phyloP scores from a whole-genome alignment of 2,113 vertebrate genomes.

The Trematocara macrostoma region DNA sequence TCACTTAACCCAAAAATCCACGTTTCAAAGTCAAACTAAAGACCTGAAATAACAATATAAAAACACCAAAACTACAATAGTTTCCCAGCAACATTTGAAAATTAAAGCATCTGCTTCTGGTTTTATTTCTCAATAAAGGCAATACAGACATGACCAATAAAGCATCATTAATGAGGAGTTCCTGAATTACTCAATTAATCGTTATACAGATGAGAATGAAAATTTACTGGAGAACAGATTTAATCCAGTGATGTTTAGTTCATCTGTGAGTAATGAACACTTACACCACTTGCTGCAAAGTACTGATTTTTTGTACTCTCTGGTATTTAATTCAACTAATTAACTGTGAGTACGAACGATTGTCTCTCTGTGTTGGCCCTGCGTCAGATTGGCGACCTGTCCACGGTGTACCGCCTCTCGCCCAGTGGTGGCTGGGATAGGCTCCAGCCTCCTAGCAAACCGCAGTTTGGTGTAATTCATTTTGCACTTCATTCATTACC shows the following conservation, averaged over 20 bases:
- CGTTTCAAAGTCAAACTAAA: background rate
- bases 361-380: background rate
- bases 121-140: background rate
- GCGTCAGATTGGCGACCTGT: background rate
- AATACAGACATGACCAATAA: background rate
- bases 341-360: background rate
- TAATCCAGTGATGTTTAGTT: background rate
- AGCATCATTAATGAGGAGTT: background rate
- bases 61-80: background rate
- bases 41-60: background rate
- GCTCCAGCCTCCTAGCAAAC: background rate
- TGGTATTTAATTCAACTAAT: background rate
- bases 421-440: background rate
- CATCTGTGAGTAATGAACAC: background rate
- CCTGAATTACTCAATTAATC: background rate
- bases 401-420: background rate
- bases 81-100: background rate
- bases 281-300: background rate
- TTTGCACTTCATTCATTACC: background rate
- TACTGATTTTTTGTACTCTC: background rate
- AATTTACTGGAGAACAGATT: background rate
- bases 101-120: fast-evolving
- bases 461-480: background rate
- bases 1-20: background rate
- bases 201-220: background rate